Evolutionary conservation across 2,113 vertebrate genomes (phyloP).

Genomic region (Columba janthina): DNA sequence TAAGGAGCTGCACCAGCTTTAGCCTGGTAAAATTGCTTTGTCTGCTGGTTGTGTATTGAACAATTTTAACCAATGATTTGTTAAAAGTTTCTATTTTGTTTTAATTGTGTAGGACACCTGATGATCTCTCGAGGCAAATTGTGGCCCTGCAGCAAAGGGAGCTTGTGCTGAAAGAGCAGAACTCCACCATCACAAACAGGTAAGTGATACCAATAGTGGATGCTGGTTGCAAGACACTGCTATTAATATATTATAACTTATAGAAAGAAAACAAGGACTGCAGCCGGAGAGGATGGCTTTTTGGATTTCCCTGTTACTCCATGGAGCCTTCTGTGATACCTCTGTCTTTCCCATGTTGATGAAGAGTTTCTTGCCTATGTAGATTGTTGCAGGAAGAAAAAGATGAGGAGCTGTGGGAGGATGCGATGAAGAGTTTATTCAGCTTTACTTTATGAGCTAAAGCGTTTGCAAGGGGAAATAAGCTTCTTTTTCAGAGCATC

Average conservation of each 20-base stretch:
- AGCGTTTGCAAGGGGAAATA: not conserved
- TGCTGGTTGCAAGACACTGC: not conserved
- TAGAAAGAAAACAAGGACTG: not conserved
- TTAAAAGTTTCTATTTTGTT: not conserved
- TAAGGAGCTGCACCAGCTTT: not conserved
- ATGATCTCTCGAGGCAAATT: slow-evolving; percentile 91
- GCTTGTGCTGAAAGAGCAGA: slow-evolving; percentile 89
- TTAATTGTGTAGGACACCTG: slow-evolving; percentile 83
- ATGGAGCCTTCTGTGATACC: not conserved
- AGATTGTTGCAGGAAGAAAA: not conserved
- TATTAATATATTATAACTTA: not conserved
- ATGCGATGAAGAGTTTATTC: not conserved
- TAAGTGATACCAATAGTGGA: slow-evolving; percentile 37
- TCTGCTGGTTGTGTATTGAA: not conserved
- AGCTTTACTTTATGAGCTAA: not conserved
- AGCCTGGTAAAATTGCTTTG: not conserved
- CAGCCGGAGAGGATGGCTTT: not conserved
- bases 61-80: accelerated
- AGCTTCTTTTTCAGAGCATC: not conserved
- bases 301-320: not conserved
- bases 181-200: slow-evolving; percentile 85
- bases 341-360: not conserved
- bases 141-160: slow-evolving; percentile 93
- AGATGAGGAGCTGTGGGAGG: not conserved
- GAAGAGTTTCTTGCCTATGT: not conserved